Evolutionary conservation across 1,140 invertebrate species (phyloP).

Genomic region (Atta cephalotes): DNA sequence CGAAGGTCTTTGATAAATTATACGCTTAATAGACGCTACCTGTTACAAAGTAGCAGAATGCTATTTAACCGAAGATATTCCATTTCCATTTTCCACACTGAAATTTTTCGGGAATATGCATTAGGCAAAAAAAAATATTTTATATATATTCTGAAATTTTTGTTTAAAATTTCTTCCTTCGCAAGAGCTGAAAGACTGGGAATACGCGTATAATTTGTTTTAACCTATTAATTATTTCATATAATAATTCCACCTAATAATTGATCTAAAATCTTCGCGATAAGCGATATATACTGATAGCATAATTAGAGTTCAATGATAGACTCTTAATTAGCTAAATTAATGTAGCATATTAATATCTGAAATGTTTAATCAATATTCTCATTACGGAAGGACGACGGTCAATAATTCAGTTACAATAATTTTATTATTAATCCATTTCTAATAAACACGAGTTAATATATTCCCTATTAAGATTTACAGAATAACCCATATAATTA

Average conservation of each 20-base stretch:
- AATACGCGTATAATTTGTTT: constrained; percentile 3
- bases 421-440: constrained; percentile 48
- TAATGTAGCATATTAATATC: constrained; percentile 56
- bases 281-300: constrained; percentile 29
- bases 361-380: constrained; percentile 60
- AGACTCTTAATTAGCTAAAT: constrained; percentile 54
- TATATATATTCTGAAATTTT: not conserved
- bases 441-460: constrained; percentile 35
- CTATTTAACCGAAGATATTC: constrained; percentile 14
- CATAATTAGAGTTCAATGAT: constrained; percentile 44
- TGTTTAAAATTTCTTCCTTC: not conserved
- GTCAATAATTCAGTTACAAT: constrained; percentile 30
- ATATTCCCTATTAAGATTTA: constrained; percentile 29
- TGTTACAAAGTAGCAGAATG: not conserved
- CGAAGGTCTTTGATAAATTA: constrained; percentile 49
- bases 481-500: constrained; percentile 32
- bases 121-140: not conserved
- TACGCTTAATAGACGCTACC: not conserved
- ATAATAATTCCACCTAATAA: constrained; percentile 36
- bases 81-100: not conserved
- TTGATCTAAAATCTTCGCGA: constrained; percentile 47
- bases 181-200: not conserved
- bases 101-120: not conserved
- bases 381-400: constrained; percentile 3
- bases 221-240: constrained; percentile 31